These are phyloP conservation scores for Cercopithecus diana DNA, from an alignment of 2,797 vertebrate species.

Conservation along the genomic window DNA sequence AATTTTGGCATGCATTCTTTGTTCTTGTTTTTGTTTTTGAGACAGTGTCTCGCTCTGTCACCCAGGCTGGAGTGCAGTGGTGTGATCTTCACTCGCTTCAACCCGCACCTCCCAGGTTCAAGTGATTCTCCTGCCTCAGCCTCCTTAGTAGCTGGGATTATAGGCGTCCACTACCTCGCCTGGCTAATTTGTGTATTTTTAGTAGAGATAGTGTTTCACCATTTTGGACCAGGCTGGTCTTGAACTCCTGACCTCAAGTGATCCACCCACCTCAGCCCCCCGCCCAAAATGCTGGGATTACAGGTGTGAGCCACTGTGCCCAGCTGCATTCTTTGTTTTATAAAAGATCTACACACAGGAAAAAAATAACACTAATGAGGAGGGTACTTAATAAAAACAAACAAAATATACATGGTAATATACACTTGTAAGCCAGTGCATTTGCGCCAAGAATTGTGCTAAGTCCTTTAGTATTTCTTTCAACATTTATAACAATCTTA, in stretches of 20 bases:
- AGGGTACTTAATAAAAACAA: background rate
- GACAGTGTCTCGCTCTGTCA: background rate
- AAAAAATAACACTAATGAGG: background rate
- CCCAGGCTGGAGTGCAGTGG: background rate
- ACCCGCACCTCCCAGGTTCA: background rate
- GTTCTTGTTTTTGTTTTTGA: background rate
- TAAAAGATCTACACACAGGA: background rate
- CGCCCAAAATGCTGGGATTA: background rate
- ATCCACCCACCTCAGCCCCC: background rate
- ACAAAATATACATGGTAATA: background rate
- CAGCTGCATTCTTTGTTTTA: background rate
- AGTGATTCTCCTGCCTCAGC: background rate
- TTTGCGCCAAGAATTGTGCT: background rate
- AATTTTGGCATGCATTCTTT: background rate
- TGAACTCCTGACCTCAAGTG: background rate
- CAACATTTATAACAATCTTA: background rate
- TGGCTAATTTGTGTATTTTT: background rate
- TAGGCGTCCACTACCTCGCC: background rate
- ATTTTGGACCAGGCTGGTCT: background rate
- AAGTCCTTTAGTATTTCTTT: background rate
- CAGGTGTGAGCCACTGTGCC: background rate
- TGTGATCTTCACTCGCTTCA: background rate
- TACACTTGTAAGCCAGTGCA: background rate
- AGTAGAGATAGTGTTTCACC: background rate
- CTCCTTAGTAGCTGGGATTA: background rate